Evolutionary conservation across 2,113 vertebrate species (phyloP).

Genomic region (Rhabdomys dilectus): DNA sequence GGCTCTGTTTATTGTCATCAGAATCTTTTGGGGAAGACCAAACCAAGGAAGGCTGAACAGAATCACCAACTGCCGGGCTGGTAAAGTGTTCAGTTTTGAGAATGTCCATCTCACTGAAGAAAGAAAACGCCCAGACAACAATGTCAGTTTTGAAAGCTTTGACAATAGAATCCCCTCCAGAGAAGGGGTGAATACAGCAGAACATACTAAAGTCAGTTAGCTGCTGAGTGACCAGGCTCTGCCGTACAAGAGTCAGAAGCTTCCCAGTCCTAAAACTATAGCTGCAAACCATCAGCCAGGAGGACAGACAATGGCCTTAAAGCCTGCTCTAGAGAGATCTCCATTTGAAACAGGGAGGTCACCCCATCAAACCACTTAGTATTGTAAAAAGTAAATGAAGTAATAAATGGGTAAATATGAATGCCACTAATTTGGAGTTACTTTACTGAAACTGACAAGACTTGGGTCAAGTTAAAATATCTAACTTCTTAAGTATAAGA

Average conservation of each 20-base stretch:
- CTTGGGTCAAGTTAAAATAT: neutral
- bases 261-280: neutral
- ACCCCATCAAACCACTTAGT: constrained; percentile 4
- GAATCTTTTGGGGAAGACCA: constrained; percentile 86
- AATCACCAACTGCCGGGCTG: constrained; percentile 84
- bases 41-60: constrained; percentile 83
- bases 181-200: neutral
- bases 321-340: constrained; percentile 9
- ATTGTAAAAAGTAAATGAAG: constrained; percentile 42
- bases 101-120: constrained; percentile 94
- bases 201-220: neutral
- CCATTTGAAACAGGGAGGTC: neutral
- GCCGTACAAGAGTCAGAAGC: neutral
- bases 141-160: constrained; percentile 46
- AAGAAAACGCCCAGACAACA: constrained; percentile 65
- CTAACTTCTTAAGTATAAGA: constrained; percentile 17
- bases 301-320: constrained; percentile 29
- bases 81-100: constrained; percentile 91
- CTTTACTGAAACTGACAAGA: neutral
- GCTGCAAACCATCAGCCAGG: constrained; percentile 5
- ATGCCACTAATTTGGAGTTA: neutral
- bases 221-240: neutral
- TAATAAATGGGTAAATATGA: constrained; percentile 4
- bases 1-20: constrained; percentile 91
- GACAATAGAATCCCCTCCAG: neutral